Evolutionary conservation across 2,113 vertebrate genomes (phyloP).

Genomic region (Pycnonotus jocosus): DNA sequence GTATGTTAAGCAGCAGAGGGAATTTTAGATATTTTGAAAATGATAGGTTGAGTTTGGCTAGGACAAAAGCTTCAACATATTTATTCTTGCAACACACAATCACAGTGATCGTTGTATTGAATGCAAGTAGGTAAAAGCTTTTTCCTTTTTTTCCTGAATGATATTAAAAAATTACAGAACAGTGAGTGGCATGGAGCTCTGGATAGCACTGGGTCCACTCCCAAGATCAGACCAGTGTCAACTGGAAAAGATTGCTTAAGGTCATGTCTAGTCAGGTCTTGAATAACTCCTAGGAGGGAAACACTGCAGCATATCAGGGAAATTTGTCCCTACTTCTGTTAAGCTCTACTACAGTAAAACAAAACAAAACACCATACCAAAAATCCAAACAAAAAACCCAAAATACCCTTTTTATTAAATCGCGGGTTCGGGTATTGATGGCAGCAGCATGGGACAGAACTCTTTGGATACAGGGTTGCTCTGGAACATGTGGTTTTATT

Average conservation of each 20-base stretch:
- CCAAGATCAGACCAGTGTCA: not conserved
- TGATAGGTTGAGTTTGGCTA: not conserved
- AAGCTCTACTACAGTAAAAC: not conserved
- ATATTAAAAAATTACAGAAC: not conserved
- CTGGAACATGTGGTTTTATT: too few relatives aligned
- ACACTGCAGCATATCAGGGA: not conserved
- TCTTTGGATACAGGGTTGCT: too few relatives aligned
- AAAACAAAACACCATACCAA: not conserved
- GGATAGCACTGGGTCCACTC: too few relatives aligned
- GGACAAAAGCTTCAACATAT: not conserved
- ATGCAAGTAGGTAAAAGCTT: not conserved
- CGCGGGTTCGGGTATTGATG: too few relatives aligned
- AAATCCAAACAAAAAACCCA: not conserved
- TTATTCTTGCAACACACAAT: not conserved
- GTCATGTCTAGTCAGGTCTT: not conserved
- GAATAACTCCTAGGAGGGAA: not conserved
- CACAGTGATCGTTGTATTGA: not conserved
- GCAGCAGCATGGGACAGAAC: too few relatives aligned
- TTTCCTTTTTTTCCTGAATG: not conserved
- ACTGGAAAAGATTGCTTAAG: not conserved
- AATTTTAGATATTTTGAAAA: not conserved
- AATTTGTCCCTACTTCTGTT: not conserved
- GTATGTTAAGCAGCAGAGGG: not conserved
- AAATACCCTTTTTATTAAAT: too few relatives aligned
- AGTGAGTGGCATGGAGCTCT: not conserved